Base-by-base conservation (phyloP, 2,113 vertebrate species). In the Pluvianellus socialis region DNA sequence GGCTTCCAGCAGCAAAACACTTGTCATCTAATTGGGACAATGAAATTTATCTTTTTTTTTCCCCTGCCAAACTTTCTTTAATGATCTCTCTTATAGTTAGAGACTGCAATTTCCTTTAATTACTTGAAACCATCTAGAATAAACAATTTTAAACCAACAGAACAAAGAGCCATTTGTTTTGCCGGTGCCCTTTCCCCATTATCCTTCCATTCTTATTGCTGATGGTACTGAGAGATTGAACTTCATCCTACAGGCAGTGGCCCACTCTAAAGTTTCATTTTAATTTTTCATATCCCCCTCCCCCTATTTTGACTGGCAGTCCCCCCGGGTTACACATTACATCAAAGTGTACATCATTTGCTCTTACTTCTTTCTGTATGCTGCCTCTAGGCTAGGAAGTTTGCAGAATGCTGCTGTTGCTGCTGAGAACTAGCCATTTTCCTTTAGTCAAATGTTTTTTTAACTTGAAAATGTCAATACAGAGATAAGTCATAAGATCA, bases 401-500 rank as follows among this genome's bases (percentile, higher is more conserved):
- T 95, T 97, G 91, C 94, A 93, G 91, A 97, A 91, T 82, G 81
- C 71, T 84, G 65, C 94, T 95, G 79, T 62, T 94, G 89, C 96
- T 94, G 71, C 45, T 91, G 84, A 93, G 67, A 62, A 66, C 90
- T 79, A 97, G 73, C 86, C 88, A 94, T 96, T 98, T 98, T 97
- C 92, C 92, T 98, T 95, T 95, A 97, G 87, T 97, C 97, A 98
- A 97, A 97, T 98, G 94, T 97, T 98, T 98, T 98, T 97, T 91
- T 93, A 97, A 97, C 96, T 97, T 96, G 95, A 97, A 98, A 98
- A 98, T 98, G 97, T 98, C 97, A 98, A 97, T 79, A 91, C 77
- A 87, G 95, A 96, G 94, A 96, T 96, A 98, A 98, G 97, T 97
- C 97, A 96, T 97, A 97, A 97, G 96, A 98, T 98, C 95, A 98